Evolutionary conservation across 2,888 invertebrate species (phyloP), one percentile per base, ranked within the genome.

Genomic region (Crematogaster levior): DNA sequence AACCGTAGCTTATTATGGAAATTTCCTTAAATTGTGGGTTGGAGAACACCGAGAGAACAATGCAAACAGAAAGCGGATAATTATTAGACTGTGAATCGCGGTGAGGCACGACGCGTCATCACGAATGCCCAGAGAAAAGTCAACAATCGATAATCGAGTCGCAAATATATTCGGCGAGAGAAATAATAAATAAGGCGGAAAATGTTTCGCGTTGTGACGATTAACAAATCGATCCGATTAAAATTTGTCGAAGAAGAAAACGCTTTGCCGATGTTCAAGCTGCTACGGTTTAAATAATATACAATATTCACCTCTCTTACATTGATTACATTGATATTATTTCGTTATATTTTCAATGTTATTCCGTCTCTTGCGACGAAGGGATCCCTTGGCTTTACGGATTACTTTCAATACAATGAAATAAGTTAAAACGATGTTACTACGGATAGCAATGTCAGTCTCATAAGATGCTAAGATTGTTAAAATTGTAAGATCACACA

Each of bases 11-110:
- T 89, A 90, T 92, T 92, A 91, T 91, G 91, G 86, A 91, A 90
- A 93, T 92, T 87, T 84, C 84, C 81, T 88, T 85, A 91, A 92
- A 92, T 92, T 91, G 87, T 90, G 85, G 88, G 84, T 86, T 89
- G 81, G 82, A 80, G 82, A 83, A 70, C 79, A 65, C 84, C 68
- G 81, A 85, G 81, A 85, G 88, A 91, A 91, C 91, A 92, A 90
- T 92, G 90, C 92, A 91, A 93, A 92, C 92, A 89, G 90, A 92
- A 91, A 91, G 89, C 87, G 90, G 87, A 91, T 92, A 92, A 91
- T 92, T 91, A 91, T 92, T 90, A 86, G 87, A 90, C 85, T 88
- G 86, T 83, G 86, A 89, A 88, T 88, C 87, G 86, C 68, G 79
- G 70, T 83, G 68, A 66, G 87, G 79, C 46, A 48, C 34, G 77